Percentiles rank a stretch among this genome's conserved stretches.
phyloP scores from a whole-genome alignment of 2,113 vertebrate species.

The Burhinus oedicnemus region DNA sequence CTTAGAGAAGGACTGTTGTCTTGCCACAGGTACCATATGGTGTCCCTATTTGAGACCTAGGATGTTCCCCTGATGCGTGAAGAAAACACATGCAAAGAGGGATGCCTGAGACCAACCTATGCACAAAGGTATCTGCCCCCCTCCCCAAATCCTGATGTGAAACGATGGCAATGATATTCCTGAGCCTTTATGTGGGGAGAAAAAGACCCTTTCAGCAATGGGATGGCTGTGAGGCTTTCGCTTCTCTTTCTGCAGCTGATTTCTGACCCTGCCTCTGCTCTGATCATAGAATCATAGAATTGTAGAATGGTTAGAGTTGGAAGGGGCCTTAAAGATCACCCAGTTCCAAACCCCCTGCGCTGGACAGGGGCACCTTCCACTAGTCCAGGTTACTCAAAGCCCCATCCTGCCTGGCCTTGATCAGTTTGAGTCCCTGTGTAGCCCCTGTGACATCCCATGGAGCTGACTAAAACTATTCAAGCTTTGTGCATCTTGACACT shows the following conservation, averaged over 20 bases:
- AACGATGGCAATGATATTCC: not conserved
- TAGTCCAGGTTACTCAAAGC: no score
- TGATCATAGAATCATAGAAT: not conserved
- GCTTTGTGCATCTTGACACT: not conserved
- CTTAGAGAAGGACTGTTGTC: not conserved
- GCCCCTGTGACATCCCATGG: not conserved
- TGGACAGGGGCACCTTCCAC: no score
- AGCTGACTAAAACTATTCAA: not conserved
- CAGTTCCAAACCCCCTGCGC: no score
- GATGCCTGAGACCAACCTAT: not conserved
- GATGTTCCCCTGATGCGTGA: not conserved
- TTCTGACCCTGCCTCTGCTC: not conserved
- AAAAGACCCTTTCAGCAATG: not conserved
- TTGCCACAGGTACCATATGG: accelerated
- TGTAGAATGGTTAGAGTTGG: no score
- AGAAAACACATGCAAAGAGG: not conserved
- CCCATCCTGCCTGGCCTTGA: no score
- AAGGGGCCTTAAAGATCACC: no score
- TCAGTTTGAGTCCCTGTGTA: not conserved
- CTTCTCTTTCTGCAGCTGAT: not conserved
- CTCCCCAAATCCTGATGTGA: not conserved
- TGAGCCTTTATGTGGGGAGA: not conserved
- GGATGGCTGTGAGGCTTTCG: not conserved
- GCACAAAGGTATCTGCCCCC: accelerated
- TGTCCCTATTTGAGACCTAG: not conserved